Percentiles rank a stretch among this genome's conserved stretches.
Conservation (phyloP, 1,140 invertebrate genomes). For the Camponotus pennsylvanicus region DNA sequence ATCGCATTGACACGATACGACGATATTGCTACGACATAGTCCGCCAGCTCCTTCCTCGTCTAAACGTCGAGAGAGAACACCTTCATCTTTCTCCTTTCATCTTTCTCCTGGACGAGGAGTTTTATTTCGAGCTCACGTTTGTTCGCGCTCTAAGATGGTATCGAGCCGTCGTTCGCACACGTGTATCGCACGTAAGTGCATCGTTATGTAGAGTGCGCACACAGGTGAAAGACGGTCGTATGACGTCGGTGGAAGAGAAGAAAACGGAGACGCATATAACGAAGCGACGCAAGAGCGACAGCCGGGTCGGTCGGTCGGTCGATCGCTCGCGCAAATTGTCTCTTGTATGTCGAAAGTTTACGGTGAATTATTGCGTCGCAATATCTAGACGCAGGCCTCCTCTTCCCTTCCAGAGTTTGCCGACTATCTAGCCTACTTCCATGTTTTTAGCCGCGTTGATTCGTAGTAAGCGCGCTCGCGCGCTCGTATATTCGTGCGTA, state of each 20-base stretch:
- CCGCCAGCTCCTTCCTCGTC: background rate
- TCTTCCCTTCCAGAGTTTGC: slow-evolving; percentile 47
- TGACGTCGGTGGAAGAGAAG: background rate
- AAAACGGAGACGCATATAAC: slow-evolving; percentile 42
- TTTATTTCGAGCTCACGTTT: slow-evolving; percentile 25
- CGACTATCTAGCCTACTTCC: slow-evolving; percentile 81
- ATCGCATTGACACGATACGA: background rate
- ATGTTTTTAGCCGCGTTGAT: slow-evolving; percentile 77
- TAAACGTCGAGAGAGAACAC: background rate
- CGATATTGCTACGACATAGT: background rate
- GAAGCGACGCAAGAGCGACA: slow-evolving; percentile 40
- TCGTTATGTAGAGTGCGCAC: slow-evolving; percentile 22
- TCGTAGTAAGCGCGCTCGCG: slow-evolving; percentile 49
- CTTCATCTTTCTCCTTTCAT: background rate
- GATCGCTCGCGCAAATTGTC: slow-evolving; percentile 69
- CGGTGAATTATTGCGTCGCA: slow-evolving; percentile 80
- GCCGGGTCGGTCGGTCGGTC: background rate
- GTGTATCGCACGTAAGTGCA: slow-evolving; percentile 5
- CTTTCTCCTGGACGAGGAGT: slow-evolving; percentile 15
- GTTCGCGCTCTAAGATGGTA: slow-evolving; percentile 49
- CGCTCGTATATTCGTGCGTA: slow-evolving; percentile 58
- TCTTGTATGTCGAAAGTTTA: slow-evolving; percentile 78
- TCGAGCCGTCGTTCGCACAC: slow-evolving; percentile 37
- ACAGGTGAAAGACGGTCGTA: slow-evolving; percentile 27
- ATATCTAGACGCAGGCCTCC: slow-evolving; percentile 70